Percentiles rank a stretch among this genome's conserved stretches.
Conservation (phyloP, 2,888 invertebrate genomes). For the Heliconius sara region DNA sequence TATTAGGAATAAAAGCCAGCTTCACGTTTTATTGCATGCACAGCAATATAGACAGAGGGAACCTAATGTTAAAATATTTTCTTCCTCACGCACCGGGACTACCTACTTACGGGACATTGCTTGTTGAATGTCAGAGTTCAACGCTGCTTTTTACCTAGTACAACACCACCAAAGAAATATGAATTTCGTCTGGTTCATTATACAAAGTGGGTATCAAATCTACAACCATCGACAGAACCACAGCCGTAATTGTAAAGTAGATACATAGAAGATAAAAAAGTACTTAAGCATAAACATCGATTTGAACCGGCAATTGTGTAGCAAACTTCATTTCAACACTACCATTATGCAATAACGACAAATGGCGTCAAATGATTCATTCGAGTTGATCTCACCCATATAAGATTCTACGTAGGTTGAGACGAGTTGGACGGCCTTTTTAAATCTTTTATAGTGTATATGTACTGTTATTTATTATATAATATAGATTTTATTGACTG, state of each 20-base stretch:
- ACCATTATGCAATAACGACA: background rate
- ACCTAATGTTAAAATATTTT: background rate
- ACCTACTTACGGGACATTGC: too few species aligned
- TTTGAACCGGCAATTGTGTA: background rate
- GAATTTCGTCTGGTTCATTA: too few species aligned
- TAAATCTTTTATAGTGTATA: background rate
- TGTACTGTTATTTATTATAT: background rate
- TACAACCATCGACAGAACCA: too few species aligned
- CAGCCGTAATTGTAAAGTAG: too few species aligned
- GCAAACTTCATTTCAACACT: background rate
- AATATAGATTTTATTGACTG: background rate
- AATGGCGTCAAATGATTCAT: constrained; percentile 6
- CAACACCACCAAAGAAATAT: too few species aligned
- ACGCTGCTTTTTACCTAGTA: too few species aligned
- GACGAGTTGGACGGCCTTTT: constrained; percentile 14
- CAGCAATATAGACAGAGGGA: background rate
- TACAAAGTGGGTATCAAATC: too few species aligned
- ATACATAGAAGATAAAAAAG: too few species aligned
- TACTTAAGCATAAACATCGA: too few species aligned
- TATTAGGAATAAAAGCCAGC: too few species aligned
- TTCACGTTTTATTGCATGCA: background rate
- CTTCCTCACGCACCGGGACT: too few species aligned
- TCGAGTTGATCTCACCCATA: background rate
- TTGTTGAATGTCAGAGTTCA: too few species aligned
- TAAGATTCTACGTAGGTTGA: constrained; percentile 2